Percentiles rank a stretch among this genome's conserved stretches.
These are phyloP conservation scores for Xanthia icteritia DNA, from an alignment of 2,888 invertebrate genomes.

Conservation along the genomic window DNA sequence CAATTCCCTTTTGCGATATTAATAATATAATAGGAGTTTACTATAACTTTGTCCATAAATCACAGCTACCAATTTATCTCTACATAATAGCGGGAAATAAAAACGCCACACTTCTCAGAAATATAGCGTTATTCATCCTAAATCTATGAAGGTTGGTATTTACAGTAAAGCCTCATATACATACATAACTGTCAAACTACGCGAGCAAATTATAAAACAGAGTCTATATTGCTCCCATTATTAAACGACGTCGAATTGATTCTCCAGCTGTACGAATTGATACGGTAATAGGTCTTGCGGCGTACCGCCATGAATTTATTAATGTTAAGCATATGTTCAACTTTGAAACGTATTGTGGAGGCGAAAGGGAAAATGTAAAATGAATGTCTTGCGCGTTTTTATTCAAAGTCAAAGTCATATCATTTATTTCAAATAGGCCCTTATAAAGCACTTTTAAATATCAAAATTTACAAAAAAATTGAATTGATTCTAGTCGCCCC, in stretches of 20 bases:
- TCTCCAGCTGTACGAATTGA: constrained; percentile 38
- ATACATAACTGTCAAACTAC: constrained; percentile 14
- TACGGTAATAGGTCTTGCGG: constrained; percentile 28
- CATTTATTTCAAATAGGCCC: no score
- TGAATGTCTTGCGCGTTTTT: constrained; percentile 16
- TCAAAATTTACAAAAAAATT: no score
- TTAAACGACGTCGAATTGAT: constrained; percentile 52
- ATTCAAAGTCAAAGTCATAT: not conserved
- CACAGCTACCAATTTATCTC: constrained; percentile 8
- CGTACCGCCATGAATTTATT: constrained; percentile 56
- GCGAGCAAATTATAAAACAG: constrained; percentile 46
- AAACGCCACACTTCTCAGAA: not conserved
- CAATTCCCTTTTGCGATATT: no score
- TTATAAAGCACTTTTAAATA: no score
- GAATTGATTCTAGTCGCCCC: no score
- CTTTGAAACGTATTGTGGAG: constrained; percentile 40
- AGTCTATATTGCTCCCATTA: constrained; percentile 43
- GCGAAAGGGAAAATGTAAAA: constrained; percentile 43
- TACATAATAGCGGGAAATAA: not conserved
- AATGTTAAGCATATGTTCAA: constrained; percentile 43
- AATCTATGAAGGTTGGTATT: not conserved
- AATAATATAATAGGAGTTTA: no score
- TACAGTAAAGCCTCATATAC: constrained; percentile 3
- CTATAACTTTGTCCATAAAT: constrained; percentile 2
- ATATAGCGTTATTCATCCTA: not conserved